These are phyloP conservation scores for Hymenopus coronatus DNA, from an alignment of 2,888 invertebrate species.

Conservation along the genomic window DNA sequence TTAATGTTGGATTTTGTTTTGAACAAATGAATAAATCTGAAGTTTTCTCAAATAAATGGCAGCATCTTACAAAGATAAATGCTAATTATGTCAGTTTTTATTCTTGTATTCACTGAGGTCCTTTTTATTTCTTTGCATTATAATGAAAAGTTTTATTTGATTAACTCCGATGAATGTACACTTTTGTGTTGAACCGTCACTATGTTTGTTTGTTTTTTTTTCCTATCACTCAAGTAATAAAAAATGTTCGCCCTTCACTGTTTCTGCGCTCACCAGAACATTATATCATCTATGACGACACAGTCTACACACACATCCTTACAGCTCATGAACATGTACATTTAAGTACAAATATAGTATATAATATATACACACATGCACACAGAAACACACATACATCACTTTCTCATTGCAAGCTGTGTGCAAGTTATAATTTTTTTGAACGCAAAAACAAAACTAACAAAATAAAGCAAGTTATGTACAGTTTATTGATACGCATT, in stretches of 20 bases:
- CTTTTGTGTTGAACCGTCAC: background rate
- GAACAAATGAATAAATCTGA: background rate
- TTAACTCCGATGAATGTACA: background rate
- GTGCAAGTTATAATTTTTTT: background rate
- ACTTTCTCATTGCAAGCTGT: background rate
- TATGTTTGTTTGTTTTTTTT: background rate
- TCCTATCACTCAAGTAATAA: background rate
- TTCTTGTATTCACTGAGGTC: background rate
- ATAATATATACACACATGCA: background rate
- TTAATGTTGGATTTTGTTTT: conserved; percentile 11
- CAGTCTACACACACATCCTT: background rate
- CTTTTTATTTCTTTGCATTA: background rate
- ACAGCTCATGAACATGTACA: background rate
- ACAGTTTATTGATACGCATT: background rate
- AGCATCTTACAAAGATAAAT: background rate
- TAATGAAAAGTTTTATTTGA: background rate
- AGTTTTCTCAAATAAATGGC: background rate
- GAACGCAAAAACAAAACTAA: background rate
- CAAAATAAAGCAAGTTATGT: background rate
- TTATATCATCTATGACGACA: background rate
- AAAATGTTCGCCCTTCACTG: background rate
- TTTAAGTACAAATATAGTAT: background rate
- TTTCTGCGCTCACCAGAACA: background rate
- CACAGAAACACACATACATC: background rate
- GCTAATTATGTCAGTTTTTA: background rate